Percentiles rank a stretch among this genome's conserved stretches.
These are phyloP conservation scores for Pterocles gutturalis DNA, from an alignment of 2,113 vertebrate genomes.

Conservation along the genomic window DNA sequence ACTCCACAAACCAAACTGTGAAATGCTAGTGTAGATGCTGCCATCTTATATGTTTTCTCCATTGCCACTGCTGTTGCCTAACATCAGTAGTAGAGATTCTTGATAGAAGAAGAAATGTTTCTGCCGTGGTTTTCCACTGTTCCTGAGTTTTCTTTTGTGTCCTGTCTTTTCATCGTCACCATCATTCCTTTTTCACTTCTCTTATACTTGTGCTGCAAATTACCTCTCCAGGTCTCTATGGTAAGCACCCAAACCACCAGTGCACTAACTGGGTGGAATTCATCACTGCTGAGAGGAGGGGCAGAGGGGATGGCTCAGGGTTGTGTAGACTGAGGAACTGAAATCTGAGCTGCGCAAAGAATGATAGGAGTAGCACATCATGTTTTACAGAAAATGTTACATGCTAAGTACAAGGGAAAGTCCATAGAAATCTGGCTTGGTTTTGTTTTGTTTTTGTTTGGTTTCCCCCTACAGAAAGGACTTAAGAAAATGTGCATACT, in stretches of 20 bases:
- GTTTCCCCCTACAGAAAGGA: not conserved
- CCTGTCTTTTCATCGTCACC: not conserved
- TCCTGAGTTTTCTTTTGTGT: not conserved
- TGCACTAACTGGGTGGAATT: not conserved
- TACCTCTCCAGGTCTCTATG: not conserved
- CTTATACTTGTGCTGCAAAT: not conserved
- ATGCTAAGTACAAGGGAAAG: not conserved
- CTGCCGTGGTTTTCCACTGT: not conserved
- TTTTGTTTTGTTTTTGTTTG: not conserved
- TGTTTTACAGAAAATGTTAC: not conserved
- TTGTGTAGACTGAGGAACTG: not conserved
- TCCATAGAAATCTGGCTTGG: not conserved
- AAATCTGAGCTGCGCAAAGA: not conserved
- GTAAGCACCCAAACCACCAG: not conserved
- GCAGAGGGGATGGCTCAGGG: not conserved
- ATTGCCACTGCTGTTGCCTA: not conserved
- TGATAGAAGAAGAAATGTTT: not conserved
- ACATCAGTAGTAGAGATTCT: not conserved
- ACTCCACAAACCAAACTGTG: not conserved
- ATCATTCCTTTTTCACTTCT: not conserved
- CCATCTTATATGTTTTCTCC: not conserved
- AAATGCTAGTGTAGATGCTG: not conserved
- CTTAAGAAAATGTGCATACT: not conserved
- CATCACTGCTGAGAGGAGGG: not conserved
- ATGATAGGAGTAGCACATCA: not conserved